Conservation (phyloP, 2,888 invertebrate species). For the Axea sp. region DNA sequence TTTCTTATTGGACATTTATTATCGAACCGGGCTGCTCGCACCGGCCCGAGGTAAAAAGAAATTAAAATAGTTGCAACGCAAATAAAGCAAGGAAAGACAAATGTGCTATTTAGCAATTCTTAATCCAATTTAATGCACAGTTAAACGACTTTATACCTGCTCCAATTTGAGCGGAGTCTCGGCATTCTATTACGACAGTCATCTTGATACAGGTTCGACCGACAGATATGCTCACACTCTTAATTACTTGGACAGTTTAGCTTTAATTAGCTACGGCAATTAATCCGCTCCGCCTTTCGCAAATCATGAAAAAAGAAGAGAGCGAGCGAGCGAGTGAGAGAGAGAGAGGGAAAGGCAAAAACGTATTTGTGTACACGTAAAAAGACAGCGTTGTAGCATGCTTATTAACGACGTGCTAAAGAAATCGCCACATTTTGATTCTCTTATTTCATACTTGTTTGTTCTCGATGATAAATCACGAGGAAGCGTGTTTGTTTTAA, state of each 20-base stretch:
- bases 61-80: no score
- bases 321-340: no score
- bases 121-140: conserved; percentile 47
- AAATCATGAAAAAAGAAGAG: conserved; percentile 46
- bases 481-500: conserved; percentile 43
- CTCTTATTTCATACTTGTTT: conserved; percentile 46
- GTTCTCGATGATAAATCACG: conserved; percentile 51
- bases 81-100: no score
- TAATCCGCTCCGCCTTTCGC: conserved; percentile 71
- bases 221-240: conserved; percentile 67
- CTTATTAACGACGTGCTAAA: conserved; percentile 61
- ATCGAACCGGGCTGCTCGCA: no score
- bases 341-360: no score
- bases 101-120: no score
- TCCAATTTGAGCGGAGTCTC: conserved; percentile 61
- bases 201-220: conserved; percentile 68
- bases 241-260: conserved; percentile 72
- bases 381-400: conserved; percentile 57
- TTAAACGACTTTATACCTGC: conserved; percentile 57
- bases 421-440: conserved; percentile 56
- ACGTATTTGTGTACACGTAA: conserved; percentile 29
- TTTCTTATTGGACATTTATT: no score
- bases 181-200: conserved; percentile 70
- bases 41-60: no score
- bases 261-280: conserved; percentile 73